Evolutionary conservation across 2,797 vertebrate genomes (phyloP).

Genomic region (Alcedo quadribrachys): DNA sequence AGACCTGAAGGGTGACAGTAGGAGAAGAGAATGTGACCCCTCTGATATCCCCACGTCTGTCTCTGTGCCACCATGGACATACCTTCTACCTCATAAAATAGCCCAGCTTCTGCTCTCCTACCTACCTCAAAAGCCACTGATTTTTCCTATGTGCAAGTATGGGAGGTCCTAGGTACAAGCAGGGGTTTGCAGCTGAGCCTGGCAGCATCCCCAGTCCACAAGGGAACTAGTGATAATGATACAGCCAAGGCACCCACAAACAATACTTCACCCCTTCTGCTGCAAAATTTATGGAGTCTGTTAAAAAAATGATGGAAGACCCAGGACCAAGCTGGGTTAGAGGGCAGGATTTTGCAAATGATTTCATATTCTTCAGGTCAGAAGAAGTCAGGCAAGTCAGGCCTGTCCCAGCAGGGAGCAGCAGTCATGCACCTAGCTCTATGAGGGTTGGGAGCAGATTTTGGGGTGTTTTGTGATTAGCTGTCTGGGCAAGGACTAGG

Average conservation of each 20-base stretch:
- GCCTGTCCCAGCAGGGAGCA: not conserved
- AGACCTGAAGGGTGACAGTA: not conserved
- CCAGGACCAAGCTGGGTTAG: rapidly evolving
- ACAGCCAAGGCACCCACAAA: not conserved
- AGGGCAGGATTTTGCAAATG: not conserved
- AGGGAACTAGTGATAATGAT: too few relatives aligned
- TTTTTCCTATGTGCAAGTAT: not conserved
- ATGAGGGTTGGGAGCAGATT: rapidly evolving
- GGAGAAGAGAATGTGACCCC: not conserved
- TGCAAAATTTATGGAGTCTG: not conserved
- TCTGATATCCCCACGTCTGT: not conserved
- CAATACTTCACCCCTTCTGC: rapidly evolving
- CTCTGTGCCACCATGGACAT: not conserved
- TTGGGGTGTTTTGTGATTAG: not conserved
- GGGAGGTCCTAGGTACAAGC: not conserved
- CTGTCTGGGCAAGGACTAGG: not conserved
- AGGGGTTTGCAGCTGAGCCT: not conserved
- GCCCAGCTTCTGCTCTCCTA: not conserved
- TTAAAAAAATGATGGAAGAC: not conserved
- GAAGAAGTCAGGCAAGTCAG: not conserved
- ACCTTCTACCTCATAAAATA: not conserved
- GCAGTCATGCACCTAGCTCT: not conserved
- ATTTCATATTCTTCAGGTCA: not conserved
- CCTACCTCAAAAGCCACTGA: not conserved
- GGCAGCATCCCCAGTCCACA: not conserved